These are phyloP conservation scores for Entomyzon cyanotis DNA, from an alignment of 2,113 vertebrate genomes.

Conservation along the genomic window DNA sequence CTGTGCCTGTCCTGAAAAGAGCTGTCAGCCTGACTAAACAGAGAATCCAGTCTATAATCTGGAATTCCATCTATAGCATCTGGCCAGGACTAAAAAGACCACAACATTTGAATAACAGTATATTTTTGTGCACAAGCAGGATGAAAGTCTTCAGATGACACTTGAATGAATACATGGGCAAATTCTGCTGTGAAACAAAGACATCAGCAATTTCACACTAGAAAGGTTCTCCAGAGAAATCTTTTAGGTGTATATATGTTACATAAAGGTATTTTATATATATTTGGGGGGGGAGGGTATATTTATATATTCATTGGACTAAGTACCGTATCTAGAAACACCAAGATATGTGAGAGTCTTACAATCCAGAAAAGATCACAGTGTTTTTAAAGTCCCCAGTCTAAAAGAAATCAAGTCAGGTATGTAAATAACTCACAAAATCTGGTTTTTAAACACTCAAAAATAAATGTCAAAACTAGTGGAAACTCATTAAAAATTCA, in stretches of 20 bases:
- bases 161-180: background rate
- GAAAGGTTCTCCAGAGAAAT: background rate
- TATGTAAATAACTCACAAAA: background rate
- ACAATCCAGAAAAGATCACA: background rate
- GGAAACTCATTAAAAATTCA: background rate
- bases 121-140: background rate
- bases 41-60: background rate
- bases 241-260: background rate
- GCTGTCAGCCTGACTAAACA: background rate
- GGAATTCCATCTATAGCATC: background rate
- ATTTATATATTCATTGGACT: background rate
- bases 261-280: background rate
- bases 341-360: background rate
- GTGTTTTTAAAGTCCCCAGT: background rate
- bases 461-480: background rate
- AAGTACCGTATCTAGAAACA: background rate
- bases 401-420: background rate
- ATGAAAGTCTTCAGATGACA: background rate
- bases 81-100: background rate
- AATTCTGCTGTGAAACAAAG: background rate
- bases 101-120: background rate
- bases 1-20: background rate
- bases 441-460: background rate
- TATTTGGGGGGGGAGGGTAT: background rate
- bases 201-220: background rate